Percentiles rank a stretch among this genome's conserved stretches.
Conservation (phyloP, 2,888 invertebrate species). For the Mythimna lalbum region DNA sequence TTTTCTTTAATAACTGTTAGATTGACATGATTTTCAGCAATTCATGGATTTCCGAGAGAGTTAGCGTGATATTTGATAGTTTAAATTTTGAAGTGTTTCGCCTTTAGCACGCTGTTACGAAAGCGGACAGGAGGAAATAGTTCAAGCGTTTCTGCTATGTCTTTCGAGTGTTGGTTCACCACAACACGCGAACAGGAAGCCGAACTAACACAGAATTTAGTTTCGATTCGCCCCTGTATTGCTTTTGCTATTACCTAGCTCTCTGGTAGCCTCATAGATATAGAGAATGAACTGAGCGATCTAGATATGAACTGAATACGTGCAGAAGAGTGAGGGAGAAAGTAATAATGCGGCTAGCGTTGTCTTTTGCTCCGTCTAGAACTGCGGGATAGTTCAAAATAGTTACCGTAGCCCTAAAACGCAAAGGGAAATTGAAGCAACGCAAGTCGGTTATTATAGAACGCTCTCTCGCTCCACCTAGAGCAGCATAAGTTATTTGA, state of each 20-base stretch:
- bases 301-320: no score
- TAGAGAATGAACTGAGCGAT: no score
- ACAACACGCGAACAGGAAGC: not conserved
- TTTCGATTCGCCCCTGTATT: constrained; percentile 6
- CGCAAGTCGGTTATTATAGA: no score
- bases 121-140: not conserved
- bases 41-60: constrained; percentile 3
- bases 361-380: no score
- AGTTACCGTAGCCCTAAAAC: no score
- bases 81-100: not conserved
- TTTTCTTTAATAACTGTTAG: not conserved
- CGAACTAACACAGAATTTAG: not conserved
- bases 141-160: constrained; percentile 2
- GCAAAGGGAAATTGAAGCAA: no score
- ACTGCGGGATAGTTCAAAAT: no score
- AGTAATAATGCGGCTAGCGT: no score
- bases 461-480: no score
- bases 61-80: not conserved
- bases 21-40: constrained; percentile 13
- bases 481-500: no score
- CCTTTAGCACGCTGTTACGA: not conserved
- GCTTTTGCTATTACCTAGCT: not conserved
- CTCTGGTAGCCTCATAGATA: no score
- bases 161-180: not conserved
- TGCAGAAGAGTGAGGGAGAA: no score